A percentile compares a stretch with the other conserved stretches of the same genome.
Conservation (phyloP, 2,113 vertebrate genomes). For the Chlorocebus sabaeus region DNA sequence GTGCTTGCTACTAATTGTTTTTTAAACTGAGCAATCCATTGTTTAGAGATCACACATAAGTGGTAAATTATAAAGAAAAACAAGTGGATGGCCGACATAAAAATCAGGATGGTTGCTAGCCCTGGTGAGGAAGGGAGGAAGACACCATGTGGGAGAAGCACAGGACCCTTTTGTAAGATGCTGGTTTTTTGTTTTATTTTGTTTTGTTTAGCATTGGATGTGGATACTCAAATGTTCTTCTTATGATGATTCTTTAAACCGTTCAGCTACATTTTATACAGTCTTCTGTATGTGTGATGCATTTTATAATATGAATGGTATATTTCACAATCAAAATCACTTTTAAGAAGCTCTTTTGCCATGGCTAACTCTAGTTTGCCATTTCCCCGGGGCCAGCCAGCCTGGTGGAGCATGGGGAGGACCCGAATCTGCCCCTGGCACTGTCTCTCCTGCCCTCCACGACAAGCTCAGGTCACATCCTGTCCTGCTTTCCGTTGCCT, state of each 20-base stretch:
- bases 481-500: neutral
- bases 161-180: neutral
- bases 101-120: fast-evolving
- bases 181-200: fast-evolving
- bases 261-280: too few species aligned
- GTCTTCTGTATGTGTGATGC: too few species aligned
- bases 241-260: neutral
- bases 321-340: too few species aligned
- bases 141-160: fast-evolving
- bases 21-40: neutral
- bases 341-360: neutral
- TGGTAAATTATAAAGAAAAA: neutral
- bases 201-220: neutral
- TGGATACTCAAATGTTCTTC: too few species aligned
- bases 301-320: neutral
- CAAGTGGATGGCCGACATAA: too few species aligned
- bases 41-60: neutral
- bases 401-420: fast-evolving
- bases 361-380: neutral
- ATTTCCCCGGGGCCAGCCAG: fast-evolving
- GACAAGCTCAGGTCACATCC: neutral
- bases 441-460: neutral
- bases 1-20: neutral
- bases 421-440: neutral
- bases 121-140: too few species aligned